Evolutionary conservation across 2,888 invertebrate species (phyloP).

Genomic region (Bellardia bayeri): DNA sequence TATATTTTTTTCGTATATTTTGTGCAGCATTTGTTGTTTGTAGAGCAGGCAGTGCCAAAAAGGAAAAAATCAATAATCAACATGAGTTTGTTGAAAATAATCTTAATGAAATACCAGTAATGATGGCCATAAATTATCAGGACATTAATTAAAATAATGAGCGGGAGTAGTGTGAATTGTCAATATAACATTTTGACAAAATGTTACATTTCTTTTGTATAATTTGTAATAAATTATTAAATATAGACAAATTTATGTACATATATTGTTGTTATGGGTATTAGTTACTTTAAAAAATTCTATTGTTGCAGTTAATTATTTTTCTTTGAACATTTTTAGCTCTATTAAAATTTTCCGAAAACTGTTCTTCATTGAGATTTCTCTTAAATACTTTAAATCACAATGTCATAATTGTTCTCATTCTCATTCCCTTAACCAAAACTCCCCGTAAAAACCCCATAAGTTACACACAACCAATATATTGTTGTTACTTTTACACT

Average conservation of each 20-base stretch:
- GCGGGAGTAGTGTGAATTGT: neutral
- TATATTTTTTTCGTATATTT: neutral
- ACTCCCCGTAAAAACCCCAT: neutral
- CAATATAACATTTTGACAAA: neutral
- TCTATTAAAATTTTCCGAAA: neutral
- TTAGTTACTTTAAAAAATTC: too few relatives aligned
- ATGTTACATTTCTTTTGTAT: neutral
- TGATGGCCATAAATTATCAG: constrained; percentile 33
- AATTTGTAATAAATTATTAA: neutral
- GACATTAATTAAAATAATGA: constrained; percentile 7
- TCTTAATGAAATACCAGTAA: neutral
- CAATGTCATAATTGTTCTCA: neutral
- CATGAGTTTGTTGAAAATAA: constrained; percentile 7
- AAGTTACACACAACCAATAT: too few relatives aligned
- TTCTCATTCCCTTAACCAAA: neutral
- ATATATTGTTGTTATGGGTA: too few relatives aligned
- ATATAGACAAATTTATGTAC: too few relatives aligned
- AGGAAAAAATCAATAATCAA: constrained; percentile 10
- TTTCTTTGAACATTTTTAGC: too few relatives aligned
- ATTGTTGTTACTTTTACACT: neutral
- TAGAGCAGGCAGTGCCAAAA: neutral
- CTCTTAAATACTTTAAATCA: neutral
- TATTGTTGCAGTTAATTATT: too few relatives aligned
- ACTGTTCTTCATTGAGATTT: neutral
- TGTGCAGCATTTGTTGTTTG: neutral